These are phyloP conservation scores for Perca schrenkii DNA, from an alignment of 2,113 vertebrate species.

Conservation along the genomic window DNA sequence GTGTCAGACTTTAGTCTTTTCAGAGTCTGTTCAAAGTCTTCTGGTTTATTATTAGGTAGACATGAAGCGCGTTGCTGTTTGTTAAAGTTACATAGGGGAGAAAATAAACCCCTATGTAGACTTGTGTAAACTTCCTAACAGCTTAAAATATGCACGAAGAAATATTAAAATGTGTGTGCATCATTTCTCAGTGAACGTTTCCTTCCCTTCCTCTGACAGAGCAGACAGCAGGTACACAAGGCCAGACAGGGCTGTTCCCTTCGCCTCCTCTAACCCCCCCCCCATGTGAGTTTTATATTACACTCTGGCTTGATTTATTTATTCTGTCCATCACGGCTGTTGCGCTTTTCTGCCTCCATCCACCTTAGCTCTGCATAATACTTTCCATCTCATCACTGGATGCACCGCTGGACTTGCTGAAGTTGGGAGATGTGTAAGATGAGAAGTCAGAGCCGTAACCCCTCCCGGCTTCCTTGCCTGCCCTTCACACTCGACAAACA, in stretches of 20 bases:
- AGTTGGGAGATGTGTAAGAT: constrained; percentile 16
- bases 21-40: too few species aligned
- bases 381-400: constrained; percentile 48
- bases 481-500: constrained; percentile 39
- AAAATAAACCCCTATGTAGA: background rate
- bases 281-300: constrained; percentile 29
- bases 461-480: background rate
- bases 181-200: background rate
- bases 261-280: constrained; percentile 12
- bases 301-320: constrained; percentile 44
- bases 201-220: constrained; percentile 8
- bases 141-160: background rate
- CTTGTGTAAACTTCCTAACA: background rate
- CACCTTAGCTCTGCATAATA: constrained; percentile 22
- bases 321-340: constrained; percentile 47
- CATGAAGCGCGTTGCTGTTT: too few species aligned
- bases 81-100: background rate
- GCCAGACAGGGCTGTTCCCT: background rate
- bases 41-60: too few species aligned
- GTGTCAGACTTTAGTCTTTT: too few species aligned
- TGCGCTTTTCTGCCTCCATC: constrained; percentile 1
- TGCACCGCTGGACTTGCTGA: constrained; percentile 26
- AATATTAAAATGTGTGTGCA: background rate
- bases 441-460: constrained; percentile 7
- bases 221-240: constrained; percentile 11